phyloP scores from a whole-genome alignment of 2,888 invertebrate genomes.

The Macrophya alboannulata region DNA sequence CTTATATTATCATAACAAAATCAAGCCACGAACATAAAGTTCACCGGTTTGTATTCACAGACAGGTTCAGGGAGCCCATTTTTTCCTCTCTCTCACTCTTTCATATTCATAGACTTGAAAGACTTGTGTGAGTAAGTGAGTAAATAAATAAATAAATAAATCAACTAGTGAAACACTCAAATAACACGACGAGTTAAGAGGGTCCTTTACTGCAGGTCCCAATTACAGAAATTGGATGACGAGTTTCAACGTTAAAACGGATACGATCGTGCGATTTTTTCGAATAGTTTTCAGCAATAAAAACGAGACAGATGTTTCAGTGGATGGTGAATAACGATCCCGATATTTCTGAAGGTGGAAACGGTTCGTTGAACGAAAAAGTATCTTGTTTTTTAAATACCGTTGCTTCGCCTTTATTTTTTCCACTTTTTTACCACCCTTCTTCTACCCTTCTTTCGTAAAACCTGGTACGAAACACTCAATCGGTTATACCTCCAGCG shows the following conservation, averaged over 20 bases:
- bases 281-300: background rate
- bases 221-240: conserved; percentile 11
- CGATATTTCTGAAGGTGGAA: background rate
- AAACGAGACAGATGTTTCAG: background rate
- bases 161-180: background rate
- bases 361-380: background rate
- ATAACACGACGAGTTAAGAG: background rate
- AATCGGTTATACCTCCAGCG: background rate
- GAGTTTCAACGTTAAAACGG: background rate
- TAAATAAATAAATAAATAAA: background rate
- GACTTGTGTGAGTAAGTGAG: background rate
- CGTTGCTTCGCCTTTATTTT: background rate
- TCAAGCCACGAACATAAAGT: background rate
- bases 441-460: background rate
- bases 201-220: background rate
- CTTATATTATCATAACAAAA: background rate
- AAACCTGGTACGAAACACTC: background rate
- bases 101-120: background rate
- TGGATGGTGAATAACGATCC: background rate
- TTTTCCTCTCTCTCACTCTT: background rate
- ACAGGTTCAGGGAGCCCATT: background rate
- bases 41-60: background rate
- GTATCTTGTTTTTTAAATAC: background rate
- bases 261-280: background rate
- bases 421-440: background rate